Evolutionary conservation across 2,888 invertebrate genomes (phyloP).

Genomic region (Idaea dimidiata): DNA sequence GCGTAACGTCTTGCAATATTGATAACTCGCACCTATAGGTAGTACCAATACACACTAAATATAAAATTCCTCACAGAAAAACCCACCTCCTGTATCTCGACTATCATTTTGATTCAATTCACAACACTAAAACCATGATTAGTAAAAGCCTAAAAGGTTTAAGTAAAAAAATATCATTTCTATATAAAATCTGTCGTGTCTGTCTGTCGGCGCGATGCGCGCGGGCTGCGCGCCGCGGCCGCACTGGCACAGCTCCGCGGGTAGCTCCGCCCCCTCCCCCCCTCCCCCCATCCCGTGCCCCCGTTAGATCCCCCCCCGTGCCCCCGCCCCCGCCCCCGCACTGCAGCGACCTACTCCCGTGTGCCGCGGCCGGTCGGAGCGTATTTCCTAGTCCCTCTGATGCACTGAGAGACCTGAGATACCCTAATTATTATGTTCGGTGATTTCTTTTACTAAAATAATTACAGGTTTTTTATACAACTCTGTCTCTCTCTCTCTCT

Average conservation of each 20-base stretch:
- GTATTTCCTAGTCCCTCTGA: slow-evolving; percentile 64
- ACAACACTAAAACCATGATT: slow-evolving; percentile 3
- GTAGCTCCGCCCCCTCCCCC: slow-evolving; percentile 63
- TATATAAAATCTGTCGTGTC: slow-evolving; percentile 28
- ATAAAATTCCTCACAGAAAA: slow-evolving; percentile 12
- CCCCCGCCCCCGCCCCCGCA: slow-evolving; percentile 33
- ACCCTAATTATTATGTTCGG: too few species aligned
- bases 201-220: slow-evolving; percentile 70
- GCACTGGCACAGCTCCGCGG: slow-evolving; percentile 60
- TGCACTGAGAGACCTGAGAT: too few species aligned
- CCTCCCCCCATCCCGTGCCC: too few species aligned
- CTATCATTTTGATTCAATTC: slow-evolving; percentile 54
- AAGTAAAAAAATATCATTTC: slow-evolving; percentile 32
- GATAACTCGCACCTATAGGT: not conserved
- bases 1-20: too few species aligned
- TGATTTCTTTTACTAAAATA: too few species aligned
- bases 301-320: slow-evolving; percentile 24
- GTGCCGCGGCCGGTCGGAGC: slow-evolving; percentile 62
- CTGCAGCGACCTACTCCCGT: slow-evolving; percentile 57
- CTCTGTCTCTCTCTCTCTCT: too few species aligned
- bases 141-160: too few species aligned
- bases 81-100: slow-evolving; percentile 76
- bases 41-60: slow-evolving; percentile 21
- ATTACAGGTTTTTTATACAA: too few species aligned
- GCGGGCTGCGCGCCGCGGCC: slow-evolving; percentile 76